Evolutionary conservation across 2,888 invertebrate species (phyloP), one percentile per base, ranked within the genome.

Genomic region (Mystacides longicornis): DNA sequence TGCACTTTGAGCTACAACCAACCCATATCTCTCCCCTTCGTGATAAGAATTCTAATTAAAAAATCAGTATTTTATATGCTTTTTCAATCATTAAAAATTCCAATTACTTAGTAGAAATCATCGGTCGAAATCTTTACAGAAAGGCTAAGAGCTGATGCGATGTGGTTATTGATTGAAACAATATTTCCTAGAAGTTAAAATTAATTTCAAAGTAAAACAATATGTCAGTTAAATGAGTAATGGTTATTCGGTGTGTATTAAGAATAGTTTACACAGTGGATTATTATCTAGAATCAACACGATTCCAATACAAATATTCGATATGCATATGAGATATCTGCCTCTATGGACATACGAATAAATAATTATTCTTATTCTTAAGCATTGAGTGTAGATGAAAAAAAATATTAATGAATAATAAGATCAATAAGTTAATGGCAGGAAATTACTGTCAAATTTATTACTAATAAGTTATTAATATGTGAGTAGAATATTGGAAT

Each of bases 1-100:
- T 58, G 60, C 62, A 58, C 48, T 62, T 62, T 58, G 57, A 55
- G 46, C 33, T 53, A 47, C 46, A 51, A 52, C 51, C 51, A 52
- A 56, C 33, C 56, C 60, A 57, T 57, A 57, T 50, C 53, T 55
- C 58, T 52, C 58, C 20, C 23, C 16, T 51, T 37, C 37, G 37
- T 37, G 37, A 37, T 14, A 37, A 52, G 51, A 58, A 58, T 53
- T 56, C 51, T 51, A 58, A 55, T 57, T 55, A 52, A 52, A 57
- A 55, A 52, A 37, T 37, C n/a, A n/a, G n/a, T n/a, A n/a, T n/a
- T n/a, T n/a, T n/a, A n/a, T n/a, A n/a, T n/a, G n/a, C n/a, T n/a
- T 37, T 37, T 37, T 37, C 16, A 37, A 37, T 37, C 14, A 37
- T 37, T 4, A 14, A 37, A 14, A 37, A 16, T 14, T 37, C 14